Conservation (phyloP, 2,888 invertebrate genomes). For the Coleophora deauratella region DNA sequence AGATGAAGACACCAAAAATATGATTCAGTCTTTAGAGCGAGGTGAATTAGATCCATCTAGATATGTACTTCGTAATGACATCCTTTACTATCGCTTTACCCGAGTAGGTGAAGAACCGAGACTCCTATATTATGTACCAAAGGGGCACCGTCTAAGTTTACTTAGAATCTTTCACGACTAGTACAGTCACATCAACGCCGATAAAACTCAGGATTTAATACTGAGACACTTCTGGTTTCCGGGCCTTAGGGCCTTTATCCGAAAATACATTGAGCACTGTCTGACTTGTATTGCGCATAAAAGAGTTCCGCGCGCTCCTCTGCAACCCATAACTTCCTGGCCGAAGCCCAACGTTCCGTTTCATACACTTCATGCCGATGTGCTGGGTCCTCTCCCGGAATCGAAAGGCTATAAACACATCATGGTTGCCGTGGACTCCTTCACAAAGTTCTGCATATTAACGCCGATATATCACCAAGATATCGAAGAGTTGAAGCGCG, state of each 20-base stretch:
- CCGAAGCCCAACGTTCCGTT: constrained; percentile 8
- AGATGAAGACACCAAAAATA: constrained; percentile 9
- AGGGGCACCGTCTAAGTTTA: constrained; percentile 4
- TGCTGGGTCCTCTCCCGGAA: constrained; percentile 4
- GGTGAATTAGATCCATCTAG: constrained; percentile 10
- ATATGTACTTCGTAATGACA: neutral
- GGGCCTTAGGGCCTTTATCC: no score
- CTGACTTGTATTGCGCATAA: constrained; percentile 1
- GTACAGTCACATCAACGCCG: constrained; percentile 3
- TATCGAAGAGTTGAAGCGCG: neutral
- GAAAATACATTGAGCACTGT: no score
- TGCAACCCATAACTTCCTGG: constrained; percentile 5
- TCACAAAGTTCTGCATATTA: constrained; percentile 6
- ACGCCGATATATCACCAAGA: neutral
- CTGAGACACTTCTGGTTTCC: constrained; percentile 1
- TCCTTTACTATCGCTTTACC: neutral
- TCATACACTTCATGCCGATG: constrained; percentile 7
- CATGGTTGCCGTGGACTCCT: constrained; percentile 4
- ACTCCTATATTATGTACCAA: constrained; percentile 9
- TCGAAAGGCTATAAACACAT: constrained; percentile 6
- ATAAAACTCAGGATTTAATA: constrained; percentile 8
- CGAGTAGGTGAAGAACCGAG: constrained; percentile 4
- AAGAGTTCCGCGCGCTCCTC: neutral
- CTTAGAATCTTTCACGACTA: constrained; percentile 9
- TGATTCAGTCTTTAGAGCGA: constrained; percentile 7